Base-by-base conservation (phyloP, 2,113 vertebrate species). In the Chionodraco myersi region DNA sequence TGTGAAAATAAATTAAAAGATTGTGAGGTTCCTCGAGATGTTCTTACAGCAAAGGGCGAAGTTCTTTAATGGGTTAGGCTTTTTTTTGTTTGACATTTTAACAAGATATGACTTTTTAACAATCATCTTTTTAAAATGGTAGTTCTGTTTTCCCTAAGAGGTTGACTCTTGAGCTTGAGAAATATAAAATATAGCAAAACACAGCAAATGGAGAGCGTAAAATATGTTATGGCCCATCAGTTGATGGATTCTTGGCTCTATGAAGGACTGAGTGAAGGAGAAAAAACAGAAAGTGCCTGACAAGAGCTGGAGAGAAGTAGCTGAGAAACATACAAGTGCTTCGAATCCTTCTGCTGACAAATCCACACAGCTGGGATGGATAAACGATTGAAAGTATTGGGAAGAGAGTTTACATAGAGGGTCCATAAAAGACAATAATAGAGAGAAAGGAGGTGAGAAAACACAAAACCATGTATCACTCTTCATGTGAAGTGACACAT, bases 171-270 rank as follows among this genome's bases (percentile, higher is more conserved):
- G 34, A 79, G 56, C 52, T 48, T 49, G 36, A 67, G 44, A 64
- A 54, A 75, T 11, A 79, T 34, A 64, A 76, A 69, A 67, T 26
- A 54, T 11, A 21, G 49, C 53, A 75, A 52, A 61, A 80, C 49
- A 41, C 21, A 41, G 62, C 51, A 54, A 72, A 53, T 30, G 62
- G n/a, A 61, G 13, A 59, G 30, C 60, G 8, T 58, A 23, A 30
- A 45, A 41, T 18, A 68, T 74, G 80, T 88, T 75, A 85, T 71
- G 49, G 3, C 57, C 54, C 1, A 16, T 54, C 36, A 15, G 58
- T 44, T 84, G 74, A 81, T 34, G 64, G 80, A 86, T 65, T 79
- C 75, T 87, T 89, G 85, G 82, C 87, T 80, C 75, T 11, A 15
- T n/a, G 48, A 63, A 18, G 18, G 34, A 71, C 18, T 0, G 54